phyloP scores from a whole-genome alignment of 2,797 vertebrate species.

The Vipera latastei region DNA sequence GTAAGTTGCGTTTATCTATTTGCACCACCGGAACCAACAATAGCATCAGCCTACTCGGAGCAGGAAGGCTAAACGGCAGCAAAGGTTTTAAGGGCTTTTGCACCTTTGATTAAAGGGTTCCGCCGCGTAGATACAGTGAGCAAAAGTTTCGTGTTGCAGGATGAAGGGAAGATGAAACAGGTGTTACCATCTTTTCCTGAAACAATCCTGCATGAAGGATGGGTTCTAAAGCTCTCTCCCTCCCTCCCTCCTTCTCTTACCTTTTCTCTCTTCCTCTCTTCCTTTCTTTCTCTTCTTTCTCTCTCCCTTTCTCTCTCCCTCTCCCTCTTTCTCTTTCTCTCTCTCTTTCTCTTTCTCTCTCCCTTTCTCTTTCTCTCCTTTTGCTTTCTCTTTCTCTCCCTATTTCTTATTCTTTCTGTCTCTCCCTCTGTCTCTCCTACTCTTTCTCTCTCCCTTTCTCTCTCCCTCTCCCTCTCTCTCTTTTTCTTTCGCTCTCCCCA shows the following conservation, averaged over 20 bases:
- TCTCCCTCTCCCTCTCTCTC: no score
- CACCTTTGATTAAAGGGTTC: not conserved
- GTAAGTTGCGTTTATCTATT: not conserved
- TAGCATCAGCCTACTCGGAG: not conserved
- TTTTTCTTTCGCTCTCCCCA: slow-evolving; percentile 35
- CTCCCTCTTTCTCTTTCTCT: not conserved
- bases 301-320: not conserved
- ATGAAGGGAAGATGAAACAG: fast-evolving
- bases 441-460: no score
- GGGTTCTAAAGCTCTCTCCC: not conserved
- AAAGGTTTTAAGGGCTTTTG: not conserved
- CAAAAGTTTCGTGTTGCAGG: not conserved
- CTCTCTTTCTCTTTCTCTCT: no score
- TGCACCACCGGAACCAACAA: not conserved
- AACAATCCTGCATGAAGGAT: not conserved
- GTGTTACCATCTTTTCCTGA: no score
- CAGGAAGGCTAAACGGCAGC: not conserved
- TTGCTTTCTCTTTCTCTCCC: no score
- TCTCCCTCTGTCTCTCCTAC: fast-evolving
- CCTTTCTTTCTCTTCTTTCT: no score
- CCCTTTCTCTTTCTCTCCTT: no score
- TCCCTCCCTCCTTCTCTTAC: no score
- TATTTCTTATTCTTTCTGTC: not conserved
- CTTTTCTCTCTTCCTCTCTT: not conserved
- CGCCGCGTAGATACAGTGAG: not conserved